Evolutionary conservation across 2,797 vertebrate genomes (phyloP).

Genomic region (Anguilla pacifica): DNA sequence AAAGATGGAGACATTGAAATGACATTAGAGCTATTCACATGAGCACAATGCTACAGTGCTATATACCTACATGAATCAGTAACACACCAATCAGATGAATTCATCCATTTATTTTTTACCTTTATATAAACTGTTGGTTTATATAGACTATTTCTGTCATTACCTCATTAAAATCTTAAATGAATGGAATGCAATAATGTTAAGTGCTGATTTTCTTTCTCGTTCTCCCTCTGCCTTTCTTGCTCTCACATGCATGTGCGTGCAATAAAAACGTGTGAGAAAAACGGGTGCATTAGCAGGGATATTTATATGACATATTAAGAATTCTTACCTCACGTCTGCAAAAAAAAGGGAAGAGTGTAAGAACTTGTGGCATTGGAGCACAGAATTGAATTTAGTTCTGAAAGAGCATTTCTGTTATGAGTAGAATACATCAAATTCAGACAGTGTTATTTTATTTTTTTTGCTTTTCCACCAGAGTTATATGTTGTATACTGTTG

Average conservation of each 20-base stretch:
- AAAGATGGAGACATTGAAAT: slow-evolving; percentile 19
- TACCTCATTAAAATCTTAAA: background rate
- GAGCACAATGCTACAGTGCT: background rate
- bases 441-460: background rate
- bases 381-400: background rate
- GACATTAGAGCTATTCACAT: slow-evolving; percentile 4
- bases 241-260: background rate
- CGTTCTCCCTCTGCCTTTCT: background rate
- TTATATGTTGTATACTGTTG: background rate
- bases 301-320: background rate
- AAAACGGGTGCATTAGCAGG: background rate
- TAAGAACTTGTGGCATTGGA: background rate
- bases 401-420: background rate
- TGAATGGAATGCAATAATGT: background rate
- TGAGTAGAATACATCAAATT: background rate
- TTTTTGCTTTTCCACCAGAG: background rate
- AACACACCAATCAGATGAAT: background rate
- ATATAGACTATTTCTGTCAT: background rate
- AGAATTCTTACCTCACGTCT: slow-evolving; percentile 68
- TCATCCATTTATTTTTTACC: background rate
- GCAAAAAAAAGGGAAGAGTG: slow-evolving; percentile 36
- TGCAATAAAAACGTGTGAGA: background rate
- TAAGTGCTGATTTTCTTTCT: background rate
- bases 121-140: background rate
- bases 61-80: background rate